Evolutionary conservation across 2,888 invertebrate genomes (phyloP).

Genomic region (Sclerodermus sp.): DNA sequence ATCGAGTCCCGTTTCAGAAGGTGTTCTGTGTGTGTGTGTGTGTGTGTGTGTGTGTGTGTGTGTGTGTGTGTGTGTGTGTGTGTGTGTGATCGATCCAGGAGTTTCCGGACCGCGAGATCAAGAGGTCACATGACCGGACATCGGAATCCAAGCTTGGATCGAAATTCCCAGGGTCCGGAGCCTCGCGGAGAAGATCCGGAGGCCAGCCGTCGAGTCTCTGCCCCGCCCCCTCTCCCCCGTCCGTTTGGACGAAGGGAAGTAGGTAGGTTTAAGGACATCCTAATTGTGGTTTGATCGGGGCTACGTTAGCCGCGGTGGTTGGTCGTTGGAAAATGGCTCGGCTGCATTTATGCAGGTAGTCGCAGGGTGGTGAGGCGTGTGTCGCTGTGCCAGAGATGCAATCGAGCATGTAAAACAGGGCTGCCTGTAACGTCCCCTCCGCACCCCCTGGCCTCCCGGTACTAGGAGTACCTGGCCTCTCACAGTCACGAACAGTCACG

Average conservation of each 20-base stretch:
- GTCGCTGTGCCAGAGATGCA: conserved; percentile 36
- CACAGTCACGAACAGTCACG: conserved; percentile 30
- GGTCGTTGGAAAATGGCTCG: conserved; percentile 27
- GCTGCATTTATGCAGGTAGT: conserved; percentile 5
- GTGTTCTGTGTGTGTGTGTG: conserved; percentile 11
- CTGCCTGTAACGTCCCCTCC: conserved; percentile 27
- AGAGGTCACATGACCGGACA: no score
- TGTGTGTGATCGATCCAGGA: conserved; percentile 17
- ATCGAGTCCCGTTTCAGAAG: no score
- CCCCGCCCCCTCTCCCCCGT: no score
- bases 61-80: no score
- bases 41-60: no score
- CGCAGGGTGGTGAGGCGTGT: conserved; percentile 23
- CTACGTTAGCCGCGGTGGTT: conserved; percentile 21
- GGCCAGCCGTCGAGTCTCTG: no score
- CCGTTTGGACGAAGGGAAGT: no score
- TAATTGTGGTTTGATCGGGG: conserved; percentile 35
- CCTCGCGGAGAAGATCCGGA: no score
- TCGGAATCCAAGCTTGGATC: no score
- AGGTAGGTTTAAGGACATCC: conserved; percentile 28
- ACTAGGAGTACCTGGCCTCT: background rate
- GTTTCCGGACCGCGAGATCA: no score
- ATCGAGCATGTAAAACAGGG: conserved; percentile 43
- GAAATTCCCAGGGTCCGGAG: no score
- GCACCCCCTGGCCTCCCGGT: conserved; percentile 9